phyloP scores from a whole-genome alignment of 2,888 invertebrate genomes.

The Unio delphinus region DNA sequence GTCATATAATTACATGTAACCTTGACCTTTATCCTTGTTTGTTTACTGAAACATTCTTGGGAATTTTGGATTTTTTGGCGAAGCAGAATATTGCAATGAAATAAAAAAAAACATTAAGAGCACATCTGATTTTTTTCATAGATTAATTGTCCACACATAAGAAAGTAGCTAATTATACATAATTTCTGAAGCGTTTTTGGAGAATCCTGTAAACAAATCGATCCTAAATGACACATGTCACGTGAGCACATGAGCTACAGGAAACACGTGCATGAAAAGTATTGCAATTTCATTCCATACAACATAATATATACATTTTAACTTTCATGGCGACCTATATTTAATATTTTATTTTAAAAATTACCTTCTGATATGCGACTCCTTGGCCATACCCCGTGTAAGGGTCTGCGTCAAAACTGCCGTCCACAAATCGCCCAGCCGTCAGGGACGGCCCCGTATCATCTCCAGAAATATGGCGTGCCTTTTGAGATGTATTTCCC shows the following conservation, averaged over 20 bases:
- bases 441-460: slow-evolving; percentile 58
- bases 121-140: too few species aligned
- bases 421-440: slow-evolving; percentile 38
- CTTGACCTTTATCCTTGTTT: slow-evolving; percentile 10
- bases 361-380: background rate
- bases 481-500: slow-evolving; percentile 48
- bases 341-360: background rate
- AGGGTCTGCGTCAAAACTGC: slow-evolving; percentile 6
- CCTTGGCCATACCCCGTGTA: background rate
- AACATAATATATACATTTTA: background rate
- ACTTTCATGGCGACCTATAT: too few species aligned
- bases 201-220: too few species aligned
- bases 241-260: too few species aligned
- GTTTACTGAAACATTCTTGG: background rate
- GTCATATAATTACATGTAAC: slow-evolving; percentile 4
- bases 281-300: too few species aligned
- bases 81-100: background rate
- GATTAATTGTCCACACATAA: too few species aligned
- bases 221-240: too few species aligned
- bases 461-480: slow-evolving; percentile 58
- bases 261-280: too few species aligned
- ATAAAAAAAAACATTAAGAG: too few species aligned
- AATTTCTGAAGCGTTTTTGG: too few species aligned
- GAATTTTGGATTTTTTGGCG: background rate
- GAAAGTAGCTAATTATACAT: too few species aligned